A percentile compares a stretch with the other conserved stretches of the same genome.
Evolutionary conservation across 2,888 invertebrate genomes (phyloP).

Genomic region (Hemicrepidius hirtus): DNA sequence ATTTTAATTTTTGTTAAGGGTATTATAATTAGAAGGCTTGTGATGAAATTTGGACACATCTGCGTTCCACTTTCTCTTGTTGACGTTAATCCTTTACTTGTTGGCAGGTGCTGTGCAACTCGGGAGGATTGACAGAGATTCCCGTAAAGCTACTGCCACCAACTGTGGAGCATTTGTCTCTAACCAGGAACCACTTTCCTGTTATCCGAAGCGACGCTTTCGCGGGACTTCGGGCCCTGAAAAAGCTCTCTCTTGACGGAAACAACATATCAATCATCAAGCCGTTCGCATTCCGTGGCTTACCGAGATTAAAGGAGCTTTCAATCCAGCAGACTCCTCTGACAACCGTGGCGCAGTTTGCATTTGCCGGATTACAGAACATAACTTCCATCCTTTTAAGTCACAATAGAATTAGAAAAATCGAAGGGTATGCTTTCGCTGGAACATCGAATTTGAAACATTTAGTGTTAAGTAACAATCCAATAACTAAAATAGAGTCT

Average conservation of each 20-base stretch:
- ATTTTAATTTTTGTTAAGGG: too few relatives aligned
- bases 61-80: conserved; percentile 26
- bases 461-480: conserved; percentile 89
- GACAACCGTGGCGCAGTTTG: conserved; percentile 85
- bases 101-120: conserved; percentile 90
- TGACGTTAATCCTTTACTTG: conserved; percentile 57
- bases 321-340: conserved; percentile 92
- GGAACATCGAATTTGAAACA: conserved; percentile 89
- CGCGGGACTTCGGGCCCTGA: conserved; percentile 84
- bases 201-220: conserved; percentile 89
- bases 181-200: conserved; percentile 90
- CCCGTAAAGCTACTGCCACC: conserved; percentile 84
- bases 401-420: conserved; percentile 75
- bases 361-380: conserved; percentile 89
- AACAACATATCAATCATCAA: conserved; percentile 90
- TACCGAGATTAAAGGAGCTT: conserved; percentile 84
- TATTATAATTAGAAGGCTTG: too few relatives aligned
- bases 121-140: conserved; percentile 86
- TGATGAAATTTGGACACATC: conserved; percentile 9
- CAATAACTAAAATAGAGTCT: conserved; percentile 85
- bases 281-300: conserved; percentile 89
- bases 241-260: conserved; percentile 88
- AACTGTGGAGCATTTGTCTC: conserved; percentile 88
- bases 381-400: conserved; percentile 81
- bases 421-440: conserved; percentile 87